Evolutionary conservation across 2,888 invertebrate genomes (phyloP).

Genomic region (Lobophora halterata): DNA sequence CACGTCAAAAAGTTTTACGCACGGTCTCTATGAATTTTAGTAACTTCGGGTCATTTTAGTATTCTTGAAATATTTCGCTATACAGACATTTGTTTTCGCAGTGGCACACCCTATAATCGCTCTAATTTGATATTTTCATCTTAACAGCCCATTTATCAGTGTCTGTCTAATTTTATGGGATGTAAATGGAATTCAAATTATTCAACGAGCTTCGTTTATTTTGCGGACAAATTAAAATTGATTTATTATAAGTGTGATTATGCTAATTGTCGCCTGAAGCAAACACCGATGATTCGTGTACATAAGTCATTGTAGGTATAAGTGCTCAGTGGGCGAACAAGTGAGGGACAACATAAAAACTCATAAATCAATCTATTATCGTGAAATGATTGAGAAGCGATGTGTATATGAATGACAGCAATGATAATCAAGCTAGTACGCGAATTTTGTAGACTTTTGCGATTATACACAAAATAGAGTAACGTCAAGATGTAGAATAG

Average conservation of each 20-base stretch:
- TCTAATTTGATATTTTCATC: slow-evolving; percentile 19
- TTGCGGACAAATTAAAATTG: slow-evolving; percentile 4
- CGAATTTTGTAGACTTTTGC: no score
- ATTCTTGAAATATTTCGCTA: slow-evolving; percentile 9
- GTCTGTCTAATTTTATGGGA: slow-evolving; percentile 16
- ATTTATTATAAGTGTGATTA: slow-evolving; percentile 4
- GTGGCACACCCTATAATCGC: slow-evolving; percentile 12
- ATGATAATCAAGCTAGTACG: no score
- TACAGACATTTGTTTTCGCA: slow-evolving; percentile 4
- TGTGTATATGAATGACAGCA: no score
- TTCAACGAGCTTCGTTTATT: slow-evolving; percentile 7
- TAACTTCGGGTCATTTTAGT: slow-evolving; percentile 9
- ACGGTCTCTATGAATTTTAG: not conserved
- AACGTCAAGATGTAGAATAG: no score
- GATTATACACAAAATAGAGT: no score
- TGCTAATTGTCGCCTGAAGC: slow-evolving; percentile 27
- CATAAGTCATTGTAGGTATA: no score
- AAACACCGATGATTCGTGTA: no score
- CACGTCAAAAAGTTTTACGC: no score
- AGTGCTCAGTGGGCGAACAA: no score
- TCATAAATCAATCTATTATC: no score
- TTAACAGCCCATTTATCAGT: slow-evolving; percentile 19
- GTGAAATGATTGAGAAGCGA: no score
- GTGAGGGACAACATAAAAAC: no score
- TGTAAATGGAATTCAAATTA: slow-evolving; percentile 15